Base-by-base conservation (phyloP, 2,888 invertebrate genomes). In the Scaptomyza polygonia region DNA sequence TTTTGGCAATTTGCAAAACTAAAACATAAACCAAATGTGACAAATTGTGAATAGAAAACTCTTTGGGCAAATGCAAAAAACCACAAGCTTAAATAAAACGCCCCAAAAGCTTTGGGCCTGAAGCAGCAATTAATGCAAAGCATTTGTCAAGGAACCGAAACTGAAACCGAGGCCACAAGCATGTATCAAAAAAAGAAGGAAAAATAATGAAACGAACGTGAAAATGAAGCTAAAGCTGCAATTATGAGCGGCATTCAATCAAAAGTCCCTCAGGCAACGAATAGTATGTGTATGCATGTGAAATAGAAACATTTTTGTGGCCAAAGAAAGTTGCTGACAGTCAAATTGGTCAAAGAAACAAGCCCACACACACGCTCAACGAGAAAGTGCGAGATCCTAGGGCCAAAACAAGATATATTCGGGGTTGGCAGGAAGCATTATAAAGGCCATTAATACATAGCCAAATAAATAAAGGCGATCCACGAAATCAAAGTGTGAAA, bases 211-310 rank as follows among this genome's bases (percentile, higher is more conserved):
- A 69, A 44, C 54, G 72, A 71, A 57, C 45, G 64, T 61, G 66
- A 77, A 77, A 81, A 65, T 79, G 73, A 70, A 72, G 47, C 65
- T 62, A 70, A 67, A 58, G 68, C 70, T 69, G 78, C 84, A 86
- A 83, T 86, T 83, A 83, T 83, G 86, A 86, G 65, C 57, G 52
- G 73, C 76, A 76, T 73, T 83, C 83, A 83, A 84, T 83, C 83
- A 83, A 84, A 74, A 52, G 69, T 34, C 34, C 79, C 79, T 34
- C 51, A 39, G 56, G 69, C 44, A 44, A 47, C 16, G 29, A 47
- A 36, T 30, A 30, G n/a, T n/a, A n/a, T n/a, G n/a, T n/a, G n/a
- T 16, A 14, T 16, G 12, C 32, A 34, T 27, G 27, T 6, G 12
- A 55, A 43, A 32, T 14, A 30, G 32, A 55, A 66, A 47, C 51